These are phyloP conservation scores for Liposcelis brunnea DNA, from an alignment of 2,888 invertebrate genomes.

Conservation along the genomic window DNA sequence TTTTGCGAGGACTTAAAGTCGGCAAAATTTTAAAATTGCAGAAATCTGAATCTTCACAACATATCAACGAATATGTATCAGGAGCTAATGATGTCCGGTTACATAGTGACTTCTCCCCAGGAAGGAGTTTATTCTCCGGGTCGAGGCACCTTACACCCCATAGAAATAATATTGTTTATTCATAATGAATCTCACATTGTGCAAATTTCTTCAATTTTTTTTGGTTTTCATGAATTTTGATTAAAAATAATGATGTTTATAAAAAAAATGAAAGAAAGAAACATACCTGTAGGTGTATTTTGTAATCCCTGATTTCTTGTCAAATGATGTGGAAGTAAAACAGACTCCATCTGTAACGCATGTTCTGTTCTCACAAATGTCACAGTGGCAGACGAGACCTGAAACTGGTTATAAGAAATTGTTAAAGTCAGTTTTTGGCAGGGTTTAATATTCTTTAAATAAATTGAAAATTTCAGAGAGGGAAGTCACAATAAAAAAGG, in stretches of 20 bases:
- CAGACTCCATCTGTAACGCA: slow-evolving; percentile 83
- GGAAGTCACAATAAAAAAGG: too few species aligned
- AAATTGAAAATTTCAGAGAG: too few species aligned
- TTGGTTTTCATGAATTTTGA: background rate
- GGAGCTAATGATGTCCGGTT: slow-evolving; percentile 1
- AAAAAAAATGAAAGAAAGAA: slow-evolving; percentile 10
- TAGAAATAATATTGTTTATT: background rate
- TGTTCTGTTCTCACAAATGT: slow-evolving; percentile 53
- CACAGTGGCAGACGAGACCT: slow-evolving; percentile 66
- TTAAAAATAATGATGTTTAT: background rate
- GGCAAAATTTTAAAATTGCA: slow-evolving; percentile 36
- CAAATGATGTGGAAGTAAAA: slow-evolving; percentile 57
- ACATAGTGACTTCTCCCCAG: background rate
- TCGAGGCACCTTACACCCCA: slow-evolving; percentile 6
- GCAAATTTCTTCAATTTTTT: background rate
- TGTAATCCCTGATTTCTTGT: slow-evolving; percentile 35
- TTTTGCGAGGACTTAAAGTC: slow-evolving; percentile 23
- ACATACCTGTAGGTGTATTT: slow-evolving; percentile 62
- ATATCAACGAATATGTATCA: slow-evolving; percentile 24
- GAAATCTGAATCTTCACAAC: slow-evolving; percentile 34
- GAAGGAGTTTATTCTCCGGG: background rate
- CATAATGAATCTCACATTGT: slow-evolving; percentile 4
- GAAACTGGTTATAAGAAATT: slow-evolving; percentile 20
- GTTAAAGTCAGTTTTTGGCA: too few species aligned
- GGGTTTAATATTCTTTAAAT: too few species aligned